Percentiles rank a stretch among this genome's conserved stretches.
Conservation (phyloP, 2,888 invertebrate genomes). For the Macrosoma leucophasiata region DNA sequence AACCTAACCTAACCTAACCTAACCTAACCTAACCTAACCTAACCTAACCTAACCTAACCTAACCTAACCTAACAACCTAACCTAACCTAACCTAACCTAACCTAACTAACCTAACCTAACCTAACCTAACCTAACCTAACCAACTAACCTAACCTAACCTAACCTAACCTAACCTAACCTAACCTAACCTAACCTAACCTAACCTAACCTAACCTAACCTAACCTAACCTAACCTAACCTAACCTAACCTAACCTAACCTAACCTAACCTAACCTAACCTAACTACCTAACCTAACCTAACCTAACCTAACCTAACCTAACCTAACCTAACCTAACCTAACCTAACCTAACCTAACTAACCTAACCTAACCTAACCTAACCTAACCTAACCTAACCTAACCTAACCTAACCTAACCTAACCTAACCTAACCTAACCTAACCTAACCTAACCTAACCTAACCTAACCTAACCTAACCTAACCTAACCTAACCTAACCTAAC, state of each 20-base stretch:
- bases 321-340: slow-evolving; percentile 24
- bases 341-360: slow-evolving; percentile 14
- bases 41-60: slow-evolving; percentile 15
- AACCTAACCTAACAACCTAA: slow-evolving; percentile 15
- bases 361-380: slow-evolving; percentile 20
- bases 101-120: slow-evolving; percentile 18
- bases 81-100: slow-evolving; percentile 14
- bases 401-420: slow-evolving; percentile 23
- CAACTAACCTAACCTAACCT: slow-evolving; percentile 17
- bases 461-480: slow-evolving; percentile 11
- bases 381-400: slow-evolving; percentile 23
- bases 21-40: slow-evolving; percentile 15
- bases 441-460: slow-evolving; percentile 10
- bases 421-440: slow-evolving; percentile 10
- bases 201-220: slow-evolving; percentile 17
- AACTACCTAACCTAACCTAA: slow-evolving; percentile 22
- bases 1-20: slow-evolving; percentile 13
- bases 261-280: slow-evolving; percentile 24
- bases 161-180: slow-evolving; percentile 18
- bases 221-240: slow-evolving; percentile 19
- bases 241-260: slow-evolving; percentile 24
- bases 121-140: too few species aligned
- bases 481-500: slow-evolving; percentile 10
- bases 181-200: slow-evolving; percentile 17
- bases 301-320: slow-evolving; percentile 23